A percentile compares a stretch with the other conserved stretches of the same genome.
These are phyloP conservation scores for Paedocypris sp. DNA, from an alignment of 2,113 vertebrate species.

Conservation along the genomic window DNA sequence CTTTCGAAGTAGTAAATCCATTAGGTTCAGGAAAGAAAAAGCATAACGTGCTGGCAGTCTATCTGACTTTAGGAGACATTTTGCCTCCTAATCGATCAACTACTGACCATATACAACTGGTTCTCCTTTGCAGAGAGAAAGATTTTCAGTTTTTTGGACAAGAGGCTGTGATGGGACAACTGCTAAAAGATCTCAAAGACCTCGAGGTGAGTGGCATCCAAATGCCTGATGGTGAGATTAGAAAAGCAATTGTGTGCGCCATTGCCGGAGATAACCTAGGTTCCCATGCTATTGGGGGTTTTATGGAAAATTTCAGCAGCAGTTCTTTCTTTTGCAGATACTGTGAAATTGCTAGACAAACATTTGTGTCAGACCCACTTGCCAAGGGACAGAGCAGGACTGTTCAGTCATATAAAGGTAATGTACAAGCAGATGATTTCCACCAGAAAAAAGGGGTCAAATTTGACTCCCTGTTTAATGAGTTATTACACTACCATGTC, in stretches of 20 bases:
- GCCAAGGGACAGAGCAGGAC: neutral
- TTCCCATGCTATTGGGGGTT: neutral
- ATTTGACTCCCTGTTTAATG: neutral
- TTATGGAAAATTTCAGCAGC: slow-evolving; percentile 7
- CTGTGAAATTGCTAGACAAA: neutral
- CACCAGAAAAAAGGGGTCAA: neutral
- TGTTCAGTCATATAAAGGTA: neutral
- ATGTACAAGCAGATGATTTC: neutral
- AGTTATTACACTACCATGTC: neutral
- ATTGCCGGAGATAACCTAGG: too few species aligned
- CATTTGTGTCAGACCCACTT: neutral
- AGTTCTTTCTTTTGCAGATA: slow-evolving; percentile 1
- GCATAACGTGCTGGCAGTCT: neutral
- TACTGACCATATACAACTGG: slow-evolving; percentile 7
- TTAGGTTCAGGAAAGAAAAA: neutral
- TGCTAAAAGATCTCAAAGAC: neutral
- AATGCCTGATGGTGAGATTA: neutral
- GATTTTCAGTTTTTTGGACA: slow-evolving; percentile 3
- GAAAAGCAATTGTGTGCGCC: neutral
- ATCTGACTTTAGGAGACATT: neutral
- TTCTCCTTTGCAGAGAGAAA: slow-evolving; percentile 5
- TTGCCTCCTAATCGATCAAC: neutral
- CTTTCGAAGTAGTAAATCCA: neutral
- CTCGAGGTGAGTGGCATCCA: neutral
- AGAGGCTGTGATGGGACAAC: neutral